These are phyloP conservation scores for Fratercula arctica DNA, from an alignment of 2,797 vertebrate genomes.

Conservation along the genomic window DNA sequence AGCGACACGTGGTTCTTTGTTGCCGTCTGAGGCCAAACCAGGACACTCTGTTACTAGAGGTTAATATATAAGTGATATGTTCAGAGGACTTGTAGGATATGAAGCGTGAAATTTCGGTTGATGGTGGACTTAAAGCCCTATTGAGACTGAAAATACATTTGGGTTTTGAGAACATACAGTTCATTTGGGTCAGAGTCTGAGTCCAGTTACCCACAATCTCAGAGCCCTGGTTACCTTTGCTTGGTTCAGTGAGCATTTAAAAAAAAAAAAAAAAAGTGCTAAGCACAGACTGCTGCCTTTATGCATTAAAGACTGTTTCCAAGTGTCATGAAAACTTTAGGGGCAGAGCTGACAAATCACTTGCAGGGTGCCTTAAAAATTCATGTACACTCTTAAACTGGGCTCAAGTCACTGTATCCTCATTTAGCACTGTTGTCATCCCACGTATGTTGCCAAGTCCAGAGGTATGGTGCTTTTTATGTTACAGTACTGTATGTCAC, in stretches of 20 bases:
- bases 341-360: background rate
- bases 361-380: background rate
- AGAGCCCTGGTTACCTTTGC: background rate
- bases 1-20: no score
- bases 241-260: background rate
- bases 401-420: background rate
- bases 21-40: no score
- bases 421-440: background rate
- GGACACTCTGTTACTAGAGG: background rate
- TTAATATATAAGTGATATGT: background rate
- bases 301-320: background rate
- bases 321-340: background rate
- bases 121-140: background rate
- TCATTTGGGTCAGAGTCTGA: background rate
- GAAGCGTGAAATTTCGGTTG: background rate
- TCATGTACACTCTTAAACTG: background rate
- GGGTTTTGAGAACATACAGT: background rate
- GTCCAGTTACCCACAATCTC: background rate
- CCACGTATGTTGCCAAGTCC: background rate
- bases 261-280: background rate
- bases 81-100: background rate
- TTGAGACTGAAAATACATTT: background rate
- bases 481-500: background rate
- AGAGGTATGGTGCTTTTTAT: background rate
- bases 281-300: background rate